phyloP scores from a whole-genome alignment of 2,113 vertebrate species.

The Hassar affinis region DNA sequence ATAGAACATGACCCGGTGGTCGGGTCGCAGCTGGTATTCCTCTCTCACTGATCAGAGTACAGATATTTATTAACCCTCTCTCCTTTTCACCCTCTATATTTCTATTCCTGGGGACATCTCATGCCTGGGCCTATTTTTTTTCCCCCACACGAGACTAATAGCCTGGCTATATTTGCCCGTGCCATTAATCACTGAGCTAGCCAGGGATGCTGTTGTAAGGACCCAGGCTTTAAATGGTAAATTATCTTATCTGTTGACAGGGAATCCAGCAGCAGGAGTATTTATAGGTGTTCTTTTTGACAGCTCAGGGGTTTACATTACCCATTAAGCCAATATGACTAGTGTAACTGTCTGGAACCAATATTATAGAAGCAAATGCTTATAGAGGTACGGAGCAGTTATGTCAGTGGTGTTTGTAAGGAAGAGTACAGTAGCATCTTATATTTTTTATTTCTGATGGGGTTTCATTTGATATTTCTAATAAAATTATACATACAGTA shows the following conservation, averaged over 20 bases:
- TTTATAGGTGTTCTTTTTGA: constrained; percentile 47
- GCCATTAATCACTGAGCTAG: constrained; percentile 52
- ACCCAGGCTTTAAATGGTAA: constrained; percentile 46
- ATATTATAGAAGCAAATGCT: constrained; percentile 38
- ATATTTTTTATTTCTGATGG: not conserved
- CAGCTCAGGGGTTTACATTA: constrained; percentile 50
- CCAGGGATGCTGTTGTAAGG: constrained; percentile 31
- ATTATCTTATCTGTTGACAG: constrained; percentile 54
- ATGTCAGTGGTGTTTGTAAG: not conserved
- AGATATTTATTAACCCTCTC: constrained; percentile 45
- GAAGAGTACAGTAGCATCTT: not conserved
- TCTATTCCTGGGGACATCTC: constrained; percentile 42
- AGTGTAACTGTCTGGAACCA: constrained; percentile 8
- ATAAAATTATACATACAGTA: not conserved
- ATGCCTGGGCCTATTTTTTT: constrained; percentile 27
- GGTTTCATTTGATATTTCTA: not conserved
- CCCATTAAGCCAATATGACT: constrained; percentile 27
- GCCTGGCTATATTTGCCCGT: constrained; percentile 51
- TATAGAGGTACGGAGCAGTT: not conserved
- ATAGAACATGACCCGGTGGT: constrained; percentile 39
- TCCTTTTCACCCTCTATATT: constrained; percentile 10
- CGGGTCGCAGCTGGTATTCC: constrained; percentile 34
- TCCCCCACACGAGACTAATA: constrained; percentile 49
- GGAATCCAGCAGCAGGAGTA: constrained; percentile 36
- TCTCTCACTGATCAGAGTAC: constrained; percentile 28